These are phyloP conservation scores for Triplophysa siluroides DNA, from an alignment of 2,113 vertebrate species.

Conservation along the genomic window DNA sequence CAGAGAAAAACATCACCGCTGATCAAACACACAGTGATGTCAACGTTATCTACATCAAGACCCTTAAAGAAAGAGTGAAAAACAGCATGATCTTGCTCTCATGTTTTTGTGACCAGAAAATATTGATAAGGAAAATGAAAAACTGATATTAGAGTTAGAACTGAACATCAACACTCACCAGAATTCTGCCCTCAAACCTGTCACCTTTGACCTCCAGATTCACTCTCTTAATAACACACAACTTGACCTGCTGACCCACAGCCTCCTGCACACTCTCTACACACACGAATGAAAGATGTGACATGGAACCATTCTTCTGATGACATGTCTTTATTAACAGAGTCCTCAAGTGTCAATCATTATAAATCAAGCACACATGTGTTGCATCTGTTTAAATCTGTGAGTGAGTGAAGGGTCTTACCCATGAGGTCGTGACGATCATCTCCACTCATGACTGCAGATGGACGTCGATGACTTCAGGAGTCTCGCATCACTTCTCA, in stretches of 20 bases:
- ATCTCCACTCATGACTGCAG: constrained; percentile 71
- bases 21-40: too few relatives aligned
- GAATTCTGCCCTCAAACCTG: constrained; percentile 85
- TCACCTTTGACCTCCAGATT: constrained; percentile 92
- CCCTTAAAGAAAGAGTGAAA: too few relatives aligned
- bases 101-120: too few relatives aligned
- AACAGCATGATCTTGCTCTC: too few relatives aligned
- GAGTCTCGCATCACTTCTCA: too few relatives aligned
- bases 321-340: too few relatives aligned
- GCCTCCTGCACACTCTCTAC: constrained; percentile 84
- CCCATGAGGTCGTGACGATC: constrained; percentile 80
- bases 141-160: neutral
- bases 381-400: too few relatives aligned
- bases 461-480: too few relatives aligned
- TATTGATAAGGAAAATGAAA: neutral
- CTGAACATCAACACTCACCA: constrained; percentile 78
- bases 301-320: too few relatives aligned
- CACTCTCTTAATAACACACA: constrained; percentile 84
- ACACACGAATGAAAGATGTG: constrained; percentile 17
- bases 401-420: constrained; percentile 64
- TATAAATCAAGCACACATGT: neutral
- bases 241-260: constrained; percentile 85
- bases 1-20: too few relatives aligned
- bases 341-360: too few relatives aligned
- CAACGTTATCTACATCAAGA: too few relatives aligned